Conservation (phyloP, 2,797 vertebrate genomes). For the Sternarchorhynchus goeldii region DNA sequence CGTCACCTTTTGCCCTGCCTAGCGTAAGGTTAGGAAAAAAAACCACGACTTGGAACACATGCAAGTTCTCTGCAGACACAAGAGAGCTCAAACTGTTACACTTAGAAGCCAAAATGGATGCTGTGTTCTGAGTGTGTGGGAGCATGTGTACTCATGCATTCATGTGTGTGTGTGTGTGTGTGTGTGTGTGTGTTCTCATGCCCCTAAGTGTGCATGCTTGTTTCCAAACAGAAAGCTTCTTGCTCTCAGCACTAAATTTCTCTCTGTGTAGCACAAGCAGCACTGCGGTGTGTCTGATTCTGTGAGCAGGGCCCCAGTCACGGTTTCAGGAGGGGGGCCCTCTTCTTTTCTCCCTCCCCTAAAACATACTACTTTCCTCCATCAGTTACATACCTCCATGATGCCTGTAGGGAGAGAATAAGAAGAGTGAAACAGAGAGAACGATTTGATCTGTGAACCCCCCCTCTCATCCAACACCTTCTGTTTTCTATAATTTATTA, state of each 20-base stretch:
- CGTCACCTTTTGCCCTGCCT: too few relatives aligned
- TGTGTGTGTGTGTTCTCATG: neutral
- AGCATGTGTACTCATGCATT: neutral
- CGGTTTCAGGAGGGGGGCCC: neutral
- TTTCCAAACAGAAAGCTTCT: constrained; percentile 27
- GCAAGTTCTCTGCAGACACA: neutral
- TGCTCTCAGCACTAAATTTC: neutral
- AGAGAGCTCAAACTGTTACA: neutral
- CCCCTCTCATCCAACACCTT: neutral
- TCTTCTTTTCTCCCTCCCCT: neutral
- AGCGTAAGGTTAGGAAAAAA: neutral
- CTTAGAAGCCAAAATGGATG: neutral
- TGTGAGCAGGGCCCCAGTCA: neutral
- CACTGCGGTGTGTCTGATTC: constrained; percentile 27
- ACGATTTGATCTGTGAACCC: neutral
- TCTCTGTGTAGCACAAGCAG: neutral
- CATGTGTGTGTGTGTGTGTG: neutral
- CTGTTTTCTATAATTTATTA: constrained; percentile 16
- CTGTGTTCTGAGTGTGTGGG: neutral
- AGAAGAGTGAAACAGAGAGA: neutral
- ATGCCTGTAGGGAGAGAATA: neutral
- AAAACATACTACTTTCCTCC: constrained; percentile 17
- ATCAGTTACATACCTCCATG: neutral
- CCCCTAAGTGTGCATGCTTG: neutral
- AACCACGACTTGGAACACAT: neutral